Base-by-base conservation (phyloP, 2,113 vertebrate genomes). In the Jacana jacana region DNA sequence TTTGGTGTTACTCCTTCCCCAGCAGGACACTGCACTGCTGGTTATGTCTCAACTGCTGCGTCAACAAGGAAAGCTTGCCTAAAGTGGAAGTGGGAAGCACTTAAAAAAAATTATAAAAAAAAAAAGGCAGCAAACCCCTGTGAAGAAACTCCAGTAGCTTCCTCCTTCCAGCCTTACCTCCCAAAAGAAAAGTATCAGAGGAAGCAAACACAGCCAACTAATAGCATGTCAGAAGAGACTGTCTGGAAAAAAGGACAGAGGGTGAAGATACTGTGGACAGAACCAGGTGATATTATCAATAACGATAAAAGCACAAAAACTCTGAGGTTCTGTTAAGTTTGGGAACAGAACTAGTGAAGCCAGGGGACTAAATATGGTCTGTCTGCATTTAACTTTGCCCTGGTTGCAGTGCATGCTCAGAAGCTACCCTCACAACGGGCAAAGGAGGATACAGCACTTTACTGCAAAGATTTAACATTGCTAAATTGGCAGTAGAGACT, bases 31-130 rank as follows among this genome's bases (percentile, higher is more conserved):
- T 31, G 30, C 22, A 18, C 69, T 55, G 68, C 51, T 77, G 30
- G 25, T 27, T 37, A 17, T 61, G 85, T 88, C 84, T 52, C 88
- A 72, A 73, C 60, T 12, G 39, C 80, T 58, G 48, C 3, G 12
- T 77, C 73, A 88, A 40, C 4, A 10, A 78, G 49, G 44, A 49
- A 17, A 44, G 35, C 13, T 91, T 83, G 72, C 86, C 35, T 65
- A 83, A 86, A 70, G 40, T 70, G 85, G 94, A 93, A 93, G 85
- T 75, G 28, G 37, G 76, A 23, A 78, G 61, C 18, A 19, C 30
- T 55, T 42, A 7, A 28, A 52, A 52, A 17, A 52, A 42, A 63
- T n/a, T n/a, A 23, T 31, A 35, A 46, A 20, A 22, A 72, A 71
- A 37, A 48, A 35, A 51, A 8, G 17, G 30, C 76, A 40, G 22